These are phyloP conservation scores for Lepus townsendii DNA, from an alignment of 2,797 vertebrate genomes.

Conservation along the genomic window DNA sequence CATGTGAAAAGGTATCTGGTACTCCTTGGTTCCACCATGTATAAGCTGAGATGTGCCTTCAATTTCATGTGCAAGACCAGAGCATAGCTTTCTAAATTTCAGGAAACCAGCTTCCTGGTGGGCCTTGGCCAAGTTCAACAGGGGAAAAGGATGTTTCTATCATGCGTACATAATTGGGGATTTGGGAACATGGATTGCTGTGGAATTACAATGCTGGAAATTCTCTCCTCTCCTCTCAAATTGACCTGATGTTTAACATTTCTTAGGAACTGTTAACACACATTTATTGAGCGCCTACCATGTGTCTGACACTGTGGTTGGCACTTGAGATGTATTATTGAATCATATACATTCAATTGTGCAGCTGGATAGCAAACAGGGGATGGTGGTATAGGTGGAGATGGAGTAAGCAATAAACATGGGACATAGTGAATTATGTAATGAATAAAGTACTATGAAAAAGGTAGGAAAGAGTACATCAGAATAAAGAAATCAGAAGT, in stretches of 20 bases:
- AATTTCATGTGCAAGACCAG: background rate
- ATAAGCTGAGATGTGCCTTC: background rate
- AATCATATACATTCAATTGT: background rate
- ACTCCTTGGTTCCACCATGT: fast-evolving
- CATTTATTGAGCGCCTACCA: background rate
- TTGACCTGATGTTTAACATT: background rate
- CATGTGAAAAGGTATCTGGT: background rate
- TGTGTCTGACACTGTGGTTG: background rate
- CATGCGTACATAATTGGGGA: background rate
- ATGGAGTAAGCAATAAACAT: background rate
- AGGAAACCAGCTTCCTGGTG: background rate
- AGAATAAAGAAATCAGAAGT: background rate
- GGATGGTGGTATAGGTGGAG: background rate
- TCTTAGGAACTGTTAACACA: background rate
- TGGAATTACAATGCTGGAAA: background rate
- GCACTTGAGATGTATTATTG: background rate
- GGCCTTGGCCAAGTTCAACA: background rate
- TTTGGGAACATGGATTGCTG: background rate
- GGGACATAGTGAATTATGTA: background rate
- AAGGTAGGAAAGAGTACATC: background rate
- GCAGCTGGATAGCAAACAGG: background rate
- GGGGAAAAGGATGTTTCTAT: background rate
- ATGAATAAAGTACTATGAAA: background rate
- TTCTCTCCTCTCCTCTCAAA: background rate
- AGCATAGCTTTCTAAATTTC: background rate